Percentiles rank a stretch among this genome's conserved stretches.
Conservation (phyloP, 2,113 vertebrate genomes). For the Dicaeum eximium region DNA sequence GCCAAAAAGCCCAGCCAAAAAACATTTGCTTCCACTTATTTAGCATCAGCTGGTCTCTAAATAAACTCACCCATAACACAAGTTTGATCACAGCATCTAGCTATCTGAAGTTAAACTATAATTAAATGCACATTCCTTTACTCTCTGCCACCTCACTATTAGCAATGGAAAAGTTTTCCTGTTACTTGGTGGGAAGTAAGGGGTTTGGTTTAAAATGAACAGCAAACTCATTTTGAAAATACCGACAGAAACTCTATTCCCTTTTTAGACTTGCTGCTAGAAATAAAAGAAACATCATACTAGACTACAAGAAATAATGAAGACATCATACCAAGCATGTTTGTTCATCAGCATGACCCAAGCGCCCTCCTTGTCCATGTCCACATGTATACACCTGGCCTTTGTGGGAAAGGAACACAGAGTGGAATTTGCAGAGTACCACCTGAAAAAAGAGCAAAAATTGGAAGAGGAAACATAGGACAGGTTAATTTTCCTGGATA, state of each 20-base stretch:
- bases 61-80: not conserved
- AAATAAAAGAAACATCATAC: not conserved
- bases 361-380: constrained; percentile 95
- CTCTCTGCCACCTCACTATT: not conserved
- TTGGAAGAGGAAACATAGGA: not conserved
- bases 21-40: not conserved
- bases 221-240: not conserved
- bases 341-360: constrained; percentile 95
- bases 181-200: not conserved
- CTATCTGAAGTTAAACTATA: not conserved
- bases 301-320: not conserved
- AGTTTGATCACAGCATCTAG: not conserved
- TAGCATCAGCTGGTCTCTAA: not conserved
- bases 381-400: constrained; percentile 96
- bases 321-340: constrained; percentile 85
- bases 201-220: not conserved
- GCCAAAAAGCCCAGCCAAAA: not conserved
- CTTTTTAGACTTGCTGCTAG: not conserved
- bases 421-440: constrained; percentile 96
- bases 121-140: not conserved
- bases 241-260: not conserved
- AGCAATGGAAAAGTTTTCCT: not conserved
- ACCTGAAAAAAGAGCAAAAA: constrained; percentile 73
- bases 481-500: not conserved
- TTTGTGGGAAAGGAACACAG: constrained; percentile 95